These are phyloP conservation scores for Bubo bubo DNA, from an alignment of 2,113 vertebrate genomes.

Conservation along the genomic window DNA sequence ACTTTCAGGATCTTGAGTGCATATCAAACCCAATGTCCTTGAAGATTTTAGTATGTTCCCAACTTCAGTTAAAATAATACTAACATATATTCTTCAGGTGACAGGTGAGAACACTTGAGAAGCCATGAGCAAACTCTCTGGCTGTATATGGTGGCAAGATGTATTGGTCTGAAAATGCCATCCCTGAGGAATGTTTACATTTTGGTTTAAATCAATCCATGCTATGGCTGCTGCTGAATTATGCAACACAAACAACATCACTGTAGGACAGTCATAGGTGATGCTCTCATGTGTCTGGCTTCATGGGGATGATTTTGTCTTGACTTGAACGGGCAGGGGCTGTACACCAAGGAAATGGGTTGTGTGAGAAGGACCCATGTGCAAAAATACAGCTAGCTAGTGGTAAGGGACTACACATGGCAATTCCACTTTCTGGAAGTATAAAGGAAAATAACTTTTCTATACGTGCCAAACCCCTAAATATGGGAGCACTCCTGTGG, in stretches of 20 bases:
- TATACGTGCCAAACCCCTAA: not conserved
- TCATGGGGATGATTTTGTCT: not conserved
- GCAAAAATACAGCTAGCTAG: not conserved
- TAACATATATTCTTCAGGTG: not conserved
- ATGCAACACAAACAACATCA: not conserved
- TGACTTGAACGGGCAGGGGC: not conserved
- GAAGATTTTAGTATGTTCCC: not conserved
- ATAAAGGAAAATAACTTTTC: not conserved
- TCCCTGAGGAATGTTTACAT: not conserved
- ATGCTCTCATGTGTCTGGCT: not conserved
- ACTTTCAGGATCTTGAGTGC: not conserved
- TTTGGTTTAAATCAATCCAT: not conserved
- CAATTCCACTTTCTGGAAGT: not conserved
- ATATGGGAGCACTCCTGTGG: not conserved
- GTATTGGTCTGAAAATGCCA: not conserved
- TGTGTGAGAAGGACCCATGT: not conserved
- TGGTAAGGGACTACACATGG: accelerated
- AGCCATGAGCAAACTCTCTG: not conserved
- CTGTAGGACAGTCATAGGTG: not conserved
- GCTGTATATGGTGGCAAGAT: not conserved
- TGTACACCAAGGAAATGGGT: not conserved
- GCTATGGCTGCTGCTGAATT: not conserved
- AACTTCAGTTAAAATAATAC: not conserved
- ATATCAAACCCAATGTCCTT: not conserved
- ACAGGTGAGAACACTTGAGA: not conserved